Evolutionary conservation across 1,140 invertebrate species (phyloP).

Genomic region (Bombus impatiens): DNA sequence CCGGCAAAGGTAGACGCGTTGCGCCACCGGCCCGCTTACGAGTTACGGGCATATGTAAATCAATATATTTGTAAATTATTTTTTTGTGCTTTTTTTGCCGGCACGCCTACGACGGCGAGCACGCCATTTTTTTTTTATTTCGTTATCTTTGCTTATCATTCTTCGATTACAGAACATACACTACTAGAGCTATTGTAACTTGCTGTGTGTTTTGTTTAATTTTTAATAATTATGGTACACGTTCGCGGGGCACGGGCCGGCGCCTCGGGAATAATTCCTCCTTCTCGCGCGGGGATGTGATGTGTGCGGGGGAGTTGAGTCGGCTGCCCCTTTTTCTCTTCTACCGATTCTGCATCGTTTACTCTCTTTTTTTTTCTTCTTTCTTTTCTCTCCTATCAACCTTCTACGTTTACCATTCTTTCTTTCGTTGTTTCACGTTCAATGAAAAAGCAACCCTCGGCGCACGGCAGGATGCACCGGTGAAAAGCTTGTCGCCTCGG

Average conservation of each 20-base stretch:
- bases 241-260: conserved; percentile 75
- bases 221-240: conserved; percentile 78
- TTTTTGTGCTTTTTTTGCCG: conserved; percentile 77
- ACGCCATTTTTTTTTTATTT: conserved; percentile 70
- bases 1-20: conserved; percentile 59
- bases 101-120: conserved; percentile 43
- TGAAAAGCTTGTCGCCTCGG: conserved; percentile 75
- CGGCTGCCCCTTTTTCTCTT: conserved; percentile 29
- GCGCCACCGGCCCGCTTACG: conserved; percentile 79
- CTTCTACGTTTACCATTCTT: neutral
- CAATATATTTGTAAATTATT: conserved; percentile 84
- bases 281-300: conserved; percentile 57
- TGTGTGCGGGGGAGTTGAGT: conserved; percentile 35
- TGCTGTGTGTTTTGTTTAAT: conserved; percentile 78
- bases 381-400: neutral
- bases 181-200: conserved; percentile 82
- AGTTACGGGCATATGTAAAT: conserved; percentile 84
- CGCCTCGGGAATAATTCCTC: conserved; percentile 68
- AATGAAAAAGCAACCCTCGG: conserved; percentile 74
- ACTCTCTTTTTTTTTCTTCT: too few species aligned
- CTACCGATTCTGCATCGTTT: conserved; percentile 26
- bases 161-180: conserved; percentile 83
- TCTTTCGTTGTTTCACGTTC: conserved; percentile 1
- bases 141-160: conserved; percentile 75
- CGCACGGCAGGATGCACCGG: conserved; percentile 76